Evolutionary conservation across 2,888 invertebrate species (phyloP), one percentile per base, ranked within the genome.

Genomic region (Chrysina gloriosa): DNA sequence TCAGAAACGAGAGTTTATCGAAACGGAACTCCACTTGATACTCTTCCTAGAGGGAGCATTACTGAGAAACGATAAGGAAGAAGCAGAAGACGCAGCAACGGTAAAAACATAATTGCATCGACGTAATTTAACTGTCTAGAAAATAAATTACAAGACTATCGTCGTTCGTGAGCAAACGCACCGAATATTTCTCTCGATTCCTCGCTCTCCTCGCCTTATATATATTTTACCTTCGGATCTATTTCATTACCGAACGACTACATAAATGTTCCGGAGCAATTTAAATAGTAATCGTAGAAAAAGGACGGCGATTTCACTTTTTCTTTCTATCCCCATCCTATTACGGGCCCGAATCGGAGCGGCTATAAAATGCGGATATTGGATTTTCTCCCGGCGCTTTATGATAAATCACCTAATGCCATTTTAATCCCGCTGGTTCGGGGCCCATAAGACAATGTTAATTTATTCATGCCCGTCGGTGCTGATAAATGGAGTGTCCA

Each of bases 331-430:
- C n/a, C n/a, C n/a, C n/a, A n/a, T n/a, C n/a, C n/a, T n/a, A n/a
- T n/a, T n/a, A n/a, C n/a, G n/a, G n/a, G n/a, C n/a, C n/a, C 23
- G 19, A 7, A 21, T 36, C 39, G 11, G 23, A 36, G 39, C 29
- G 36, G 69, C 73, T 63, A 76, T 76, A 77, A 79, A 79, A 78
- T 71, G 77, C 77, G 77, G 78, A 79, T 78, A 77, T 78, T 78
- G 76, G 77, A 78, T 77, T 76, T 77, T 77, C 79, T 76, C 76
- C 76, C 69, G 77, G 77, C 77, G 75, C 75, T 76, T 74, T 75
- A 77, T 78, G 77, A 80, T 79, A 79, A 80, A 79, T 79, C 79
- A 78, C 77, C 76, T 76, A 77, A 77, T 77, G 78, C 78, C 76
- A 74, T 78, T 74, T 77, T 78, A 77, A 78, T 79, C 78, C 77